Evolutionary conservation across 1,140 invertebrate genomes (phyloP), one percentile per base, ranked within the genome.

Genomic region (Caligus rogercresseyi): DNA sequence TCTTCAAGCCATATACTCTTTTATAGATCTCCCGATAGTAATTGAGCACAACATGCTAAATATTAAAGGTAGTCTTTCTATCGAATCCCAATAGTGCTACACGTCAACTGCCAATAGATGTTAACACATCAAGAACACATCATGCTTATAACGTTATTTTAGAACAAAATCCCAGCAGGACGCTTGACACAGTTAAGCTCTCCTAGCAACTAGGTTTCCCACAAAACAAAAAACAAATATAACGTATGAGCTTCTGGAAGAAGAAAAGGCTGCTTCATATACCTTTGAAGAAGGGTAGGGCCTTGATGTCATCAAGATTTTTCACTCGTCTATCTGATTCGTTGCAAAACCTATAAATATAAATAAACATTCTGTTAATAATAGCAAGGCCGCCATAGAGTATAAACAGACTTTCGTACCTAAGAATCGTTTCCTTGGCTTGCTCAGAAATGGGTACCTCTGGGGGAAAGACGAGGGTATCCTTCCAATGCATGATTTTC

Each of bases 401-500:
- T 13, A 51, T 13, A 51, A 51, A 13, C n/a, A 13, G 20, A 7
- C 13, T 57, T 13, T 57, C 23, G 7, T 57, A 63, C 61, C 25
- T 63, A 18, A 55, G 43, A 61, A 78, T 77, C 60, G 75, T 72
- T 67, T 79, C 78, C 69, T 75, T 74, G 16, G 81, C 77, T 68
- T 80, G 77, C 75, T 93, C 90, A 64, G 90, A 95, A 70, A 99
- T 97, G 63, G 96, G 95, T 68, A 97, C 90, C 79, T 98, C 95
- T 1, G 94, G 94, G 7, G 96, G 96, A 74, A 99, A 99, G 23
- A 91, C 83, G 52, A 99, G 78, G 1, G 94, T 98, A 71, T 99
- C 92, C 66, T 89, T 79, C 95, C 95, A 99, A 72, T 94, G 96
- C 89, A 99, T 97, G 55, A 99, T 93, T 79, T 99, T 99, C 57